Conservation (phyloP, 2,797 vertebrate species). For the Rousettus madagascariensis region DNA sequence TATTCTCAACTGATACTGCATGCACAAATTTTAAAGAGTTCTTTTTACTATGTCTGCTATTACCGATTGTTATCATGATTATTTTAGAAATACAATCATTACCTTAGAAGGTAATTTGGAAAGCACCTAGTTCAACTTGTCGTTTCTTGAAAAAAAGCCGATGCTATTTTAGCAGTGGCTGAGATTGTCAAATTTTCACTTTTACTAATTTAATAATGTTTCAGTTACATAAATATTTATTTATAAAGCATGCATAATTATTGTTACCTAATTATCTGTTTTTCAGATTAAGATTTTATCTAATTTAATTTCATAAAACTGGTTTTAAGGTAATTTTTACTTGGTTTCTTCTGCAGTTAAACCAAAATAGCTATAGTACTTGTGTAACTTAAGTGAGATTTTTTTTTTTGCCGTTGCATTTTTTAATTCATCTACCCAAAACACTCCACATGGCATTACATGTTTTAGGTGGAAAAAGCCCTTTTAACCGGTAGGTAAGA, state of each 20-base stretch:
- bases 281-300: conserved; percentile 26
- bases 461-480: not conserved
- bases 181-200: not conserved
- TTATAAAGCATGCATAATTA: not conserved
- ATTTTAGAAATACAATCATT: conserved; percentile 27
- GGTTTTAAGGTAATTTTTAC: not conserved
- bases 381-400: not conserved
- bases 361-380: not conserved
- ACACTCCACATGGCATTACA: not conserved
- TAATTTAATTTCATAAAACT: conserved; percentile 40
- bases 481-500: not conserved
- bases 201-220: conserved; percentile 2
- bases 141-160: not conserved
- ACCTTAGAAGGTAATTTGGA: not conserved
- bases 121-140: not conserved
- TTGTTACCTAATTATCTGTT: not conserved
- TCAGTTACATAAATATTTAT: conserved; percentile 29
- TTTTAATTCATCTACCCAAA: not conserved
- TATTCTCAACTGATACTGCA: not conserved
- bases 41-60: not conserved
- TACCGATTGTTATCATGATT: not conserved
- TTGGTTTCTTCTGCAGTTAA: conserved; percentile 19
- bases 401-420: not conserved
- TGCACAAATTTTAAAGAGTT: not conserved
- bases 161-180: conserved; percentile 3